Evolutionary conservation across 2,113 vertebrate genomes (phyloP), one percentile per base, ranked within the genome.

Genomic region (Ophiodon elongatus): DNA sequence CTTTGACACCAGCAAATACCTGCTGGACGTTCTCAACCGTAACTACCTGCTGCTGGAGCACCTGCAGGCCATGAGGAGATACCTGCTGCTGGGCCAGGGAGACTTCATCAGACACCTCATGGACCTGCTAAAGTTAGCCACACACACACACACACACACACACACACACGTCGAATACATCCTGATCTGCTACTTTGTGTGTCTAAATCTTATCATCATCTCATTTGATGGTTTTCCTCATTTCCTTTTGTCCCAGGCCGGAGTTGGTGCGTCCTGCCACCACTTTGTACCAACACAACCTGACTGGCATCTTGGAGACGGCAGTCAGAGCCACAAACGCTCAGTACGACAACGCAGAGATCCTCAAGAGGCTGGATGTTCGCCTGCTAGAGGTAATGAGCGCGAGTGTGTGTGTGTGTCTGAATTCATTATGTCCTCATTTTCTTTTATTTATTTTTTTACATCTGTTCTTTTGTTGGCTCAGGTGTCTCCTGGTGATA

Each of bases 41-140:
- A 97, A 97, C 87, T 99, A 99, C 93, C 97, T 97, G 88, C 90
- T 99, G 89, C 94, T 99, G 89, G 98, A 99, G 59, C 98, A 99
- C 85, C 96, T 99, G 92, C 97, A 99, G 94, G 98, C 98, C 65
- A 97, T 98, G 97, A 96, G 98, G 39, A 96, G 98, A 54, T 99
- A 99, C 95, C 93, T 99, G 87, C 96, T 99, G 39, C 96, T 99
- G 21, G 98, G 98, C 71, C 98, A 99, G 90, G 98, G 98, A 78
- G 98, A 99, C 93, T 99, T 99, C 88, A 99, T 99, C 91, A 94
- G 98, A 31, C 98, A 99, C 87, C 95, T 99, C 71, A 99, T 99
- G 98, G 98, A 99, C 90, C 95, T 99, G 87, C 96, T 99, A 17
- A 99, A 99, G 98, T 99, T 82, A 96, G 97, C 79, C 27, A 17